phyloP scores from a whole-genome alignment of 2,888 invertebrate genomes.

The Rhingia rostrata region DNA sequence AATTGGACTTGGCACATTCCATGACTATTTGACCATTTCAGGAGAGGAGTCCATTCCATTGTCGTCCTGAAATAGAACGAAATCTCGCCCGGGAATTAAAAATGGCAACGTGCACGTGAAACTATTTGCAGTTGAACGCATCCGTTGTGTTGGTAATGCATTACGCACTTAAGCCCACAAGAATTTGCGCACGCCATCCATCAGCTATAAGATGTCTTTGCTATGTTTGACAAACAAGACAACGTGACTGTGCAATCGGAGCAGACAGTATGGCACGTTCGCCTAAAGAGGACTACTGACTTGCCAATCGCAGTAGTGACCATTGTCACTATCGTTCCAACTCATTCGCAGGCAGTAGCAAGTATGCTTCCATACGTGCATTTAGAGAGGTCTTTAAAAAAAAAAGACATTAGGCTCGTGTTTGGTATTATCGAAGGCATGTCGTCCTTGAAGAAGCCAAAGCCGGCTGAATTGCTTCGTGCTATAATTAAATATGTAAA shows the following conservation, averaged over 20 bases:
- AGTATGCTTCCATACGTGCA: too few species aligned
- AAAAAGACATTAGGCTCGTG: slow-evolving; percentile 7
- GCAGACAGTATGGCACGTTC: slow-evolving; percentile 66
- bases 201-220: slow-evolving; percentile 50
- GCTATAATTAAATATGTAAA: slow-evolving; percentile 5
- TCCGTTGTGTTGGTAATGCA: slow-evolving; percentile 4
- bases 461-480: neutral
- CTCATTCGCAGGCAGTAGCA: too few species aligned
- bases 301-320: slow-evolving; percentile 1
- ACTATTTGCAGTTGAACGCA: slow-evolving; percentile 50
- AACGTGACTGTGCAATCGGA: slow-evolving; percentile 28
- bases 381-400: too few species aligned
- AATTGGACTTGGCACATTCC: slow-evolving; percentile 43
- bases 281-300: slow-evolving; percentile 38
- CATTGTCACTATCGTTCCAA: neutral
- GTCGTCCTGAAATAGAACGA: slow-evolving; percentile 48
- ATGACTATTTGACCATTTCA: slow-evolving; percentile 54
- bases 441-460: slow-evolving; percentile 32
- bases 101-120: neutral
- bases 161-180: neutral
- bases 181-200: slow-evolving; percentile 48
- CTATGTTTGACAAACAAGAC: slow-evolving; percentile 44
- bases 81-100: slow-evolving; percentile 32
- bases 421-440: slow-evolving; percentile 19
- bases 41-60: slow-evolving; percentile 34